Conservation (phyloP, 2,797 vertebrate species). For the Acrocephalus scirpaceus region DNA sequence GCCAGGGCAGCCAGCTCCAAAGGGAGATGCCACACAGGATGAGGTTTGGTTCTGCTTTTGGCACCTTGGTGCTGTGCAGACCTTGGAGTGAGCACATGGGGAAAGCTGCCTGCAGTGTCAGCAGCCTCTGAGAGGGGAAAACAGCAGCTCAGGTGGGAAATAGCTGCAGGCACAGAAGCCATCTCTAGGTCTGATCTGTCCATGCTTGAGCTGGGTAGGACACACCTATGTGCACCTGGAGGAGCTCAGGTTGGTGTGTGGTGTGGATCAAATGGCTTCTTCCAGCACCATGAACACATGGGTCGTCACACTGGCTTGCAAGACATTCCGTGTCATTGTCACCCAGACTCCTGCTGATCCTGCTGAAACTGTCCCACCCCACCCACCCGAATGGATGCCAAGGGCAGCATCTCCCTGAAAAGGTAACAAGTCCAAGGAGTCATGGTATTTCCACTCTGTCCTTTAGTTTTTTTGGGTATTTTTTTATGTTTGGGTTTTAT, state of each 20-base stretch:
- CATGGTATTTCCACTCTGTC: fast-evolving
- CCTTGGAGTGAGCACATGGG: background rate
- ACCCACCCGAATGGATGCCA: background rate
- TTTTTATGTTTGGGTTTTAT: background rate
- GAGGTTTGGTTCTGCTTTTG: background rate
- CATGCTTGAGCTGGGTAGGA: background rate
- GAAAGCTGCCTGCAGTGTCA: background rate
- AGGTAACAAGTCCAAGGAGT: fast-evolving
- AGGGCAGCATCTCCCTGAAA: fast-evolving
- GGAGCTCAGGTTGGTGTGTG: background rate
- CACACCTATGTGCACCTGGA: background rate
- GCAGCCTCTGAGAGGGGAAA: background rate
- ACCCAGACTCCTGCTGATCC: background rate
- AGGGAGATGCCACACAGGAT: background rate
- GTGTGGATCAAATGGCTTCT: background rate
- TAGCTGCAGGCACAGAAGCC: background rate
- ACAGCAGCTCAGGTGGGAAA: background rate
- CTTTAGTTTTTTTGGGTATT: fast-evolving
- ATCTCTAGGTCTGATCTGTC: background rate
- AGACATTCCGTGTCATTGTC: background rate
- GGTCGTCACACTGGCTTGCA: background rate
- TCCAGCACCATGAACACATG: fast-evolving
- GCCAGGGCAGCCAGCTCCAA: background rate
- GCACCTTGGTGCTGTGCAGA: background rate
- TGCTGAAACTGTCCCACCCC: too few relatives aligned